A percentile compares a stretch with the other conserved stretches of the same genome.
These are phyloP conservation scores for Todiramphus saurophagus DNA, from an alignment of 2,113 vertebrate species.

Conservation along the genomic window DNA sequence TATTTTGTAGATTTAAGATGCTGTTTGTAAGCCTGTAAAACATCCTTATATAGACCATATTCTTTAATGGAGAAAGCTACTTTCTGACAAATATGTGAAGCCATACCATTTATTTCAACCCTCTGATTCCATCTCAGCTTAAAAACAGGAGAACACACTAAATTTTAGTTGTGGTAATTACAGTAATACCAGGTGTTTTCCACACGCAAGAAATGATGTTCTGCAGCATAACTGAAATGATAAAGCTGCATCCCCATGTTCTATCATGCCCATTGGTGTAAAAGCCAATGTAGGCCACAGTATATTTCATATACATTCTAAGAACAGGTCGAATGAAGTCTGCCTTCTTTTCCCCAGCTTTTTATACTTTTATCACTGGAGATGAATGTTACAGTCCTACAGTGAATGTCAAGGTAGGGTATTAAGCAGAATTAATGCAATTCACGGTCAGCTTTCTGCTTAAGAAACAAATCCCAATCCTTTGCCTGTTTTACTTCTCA, in stretches of 20 bases:
- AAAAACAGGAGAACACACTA: background rate
- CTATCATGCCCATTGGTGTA: background rate
- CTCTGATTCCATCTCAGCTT: background rate
- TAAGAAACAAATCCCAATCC: background rate
- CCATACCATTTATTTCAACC: background rate
- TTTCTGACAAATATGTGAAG: background rate
- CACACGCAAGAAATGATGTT: background rate
- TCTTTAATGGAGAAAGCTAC: background rate
- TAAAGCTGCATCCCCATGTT: background rate
- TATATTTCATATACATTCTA: background rate
- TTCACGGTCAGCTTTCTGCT: background rate
- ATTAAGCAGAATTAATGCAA: slow-evolving; percentile 21
- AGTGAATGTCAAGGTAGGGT: background rate
- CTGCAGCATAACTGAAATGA: background rate
- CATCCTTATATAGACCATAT: background rate
- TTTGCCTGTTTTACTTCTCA: background rate
- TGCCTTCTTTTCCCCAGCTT: background rate
- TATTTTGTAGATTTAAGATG: background rate
- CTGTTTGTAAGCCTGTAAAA: background rate
- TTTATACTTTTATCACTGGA: background rate
- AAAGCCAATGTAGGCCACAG: background rate
- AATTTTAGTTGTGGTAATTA: slow-evolving; percentile 10
- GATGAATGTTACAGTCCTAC: background rate
- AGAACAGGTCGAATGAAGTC: background rate
- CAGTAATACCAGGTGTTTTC: background rate